Base-by-base conservation (phyloP, 2,888 invertebrate genomes). In the Norana najaformis region DNA sequence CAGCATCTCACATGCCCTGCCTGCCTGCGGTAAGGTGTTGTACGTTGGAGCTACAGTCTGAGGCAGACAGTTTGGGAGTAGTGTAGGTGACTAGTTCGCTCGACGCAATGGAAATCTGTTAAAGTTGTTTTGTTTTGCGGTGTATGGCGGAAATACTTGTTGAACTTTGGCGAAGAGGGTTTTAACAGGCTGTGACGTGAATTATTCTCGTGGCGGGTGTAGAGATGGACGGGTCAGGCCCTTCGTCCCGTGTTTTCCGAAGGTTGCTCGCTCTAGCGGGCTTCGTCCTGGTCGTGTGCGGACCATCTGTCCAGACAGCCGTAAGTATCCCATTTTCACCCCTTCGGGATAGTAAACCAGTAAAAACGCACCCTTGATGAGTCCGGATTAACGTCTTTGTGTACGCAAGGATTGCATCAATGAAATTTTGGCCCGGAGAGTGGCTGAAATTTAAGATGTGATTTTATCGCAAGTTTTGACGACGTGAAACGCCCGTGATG, bases 121-220 rank as follows among this genome's bases (percentile, higher is more conserved):
- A 37, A 85, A 85, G 36, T 85, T 36, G 30, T 85, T 85, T 85
- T 85, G 23, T 18, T 23, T 1, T 36, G 18, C 85, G 35, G 34
- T 85, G 36, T 85, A 69, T 69, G 69, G 85, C 85, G 85, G 85
- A 85, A 85, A 37, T 35, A 85, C 23, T 85, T 37, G 85, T n/a
- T 37, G 85, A 85, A 85, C 85, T 85, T 85, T 36, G 18, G 18
- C 36, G 85, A 85, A 36, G 36, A 1, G 69, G n/a, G 30, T 69
- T 69, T 69, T 69, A 69, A n/a, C 30, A 69, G 85, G 35, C 35
- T 85, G 35, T 35, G 85, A 85, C 30, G 85, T 20, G 85, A 36
- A 37, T 35, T 23, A 36, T 35, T 37, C 37, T 5, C 36, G 37
- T 18, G 5, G 35, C 20, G 37, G 85, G 85, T 85, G 85, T 35